A percentile compares a stretch with the other conserved stretches of the same genome.
Conservation (phyloP, 2,113 vertebrate species). For the Brachyistius frenatus region DNA sequence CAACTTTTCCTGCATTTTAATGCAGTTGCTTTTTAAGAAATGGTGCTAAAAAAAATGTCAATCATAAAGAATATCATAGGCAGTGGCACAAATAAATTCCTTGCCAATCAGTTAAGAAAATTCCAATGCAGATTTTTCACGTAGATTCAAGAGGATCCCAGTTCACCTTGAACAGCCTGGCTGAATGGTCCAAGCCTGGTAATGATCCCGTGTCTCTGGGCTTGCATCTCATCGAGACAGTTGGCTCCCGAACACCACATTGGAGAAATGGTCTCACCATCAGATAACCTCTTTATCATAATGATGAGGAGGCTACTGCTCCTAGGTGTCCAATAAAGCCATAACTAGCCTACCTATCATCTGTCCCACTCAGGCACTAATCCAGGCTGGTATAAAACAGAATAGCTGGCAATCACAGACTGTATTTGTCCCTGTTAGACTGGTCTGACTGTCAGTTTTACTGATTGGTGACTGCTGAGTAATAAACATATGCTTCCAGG, state of each 20-base stretch:
- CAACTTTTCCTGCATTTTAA: no score
- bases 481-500: neutral
- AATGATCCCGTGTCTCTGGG: conserved; percentile 38
- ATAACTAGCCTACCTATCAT: conserved; percentile 65
- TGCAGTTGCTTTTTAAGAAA: conserved; percentile 23
- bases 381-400: conserved; percentile 28
- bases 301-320: conserved; percentile 70
- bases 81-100: conserved; percentile 11
- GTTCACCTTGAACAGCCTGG: conserved; percentile 44
- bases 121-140: conserved; percentile 19
- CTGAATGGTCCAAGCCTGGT: conserved; percentile 2
- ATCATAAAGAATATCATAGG: neutral
- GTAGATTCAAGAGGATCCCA: conserved; percentile 9
- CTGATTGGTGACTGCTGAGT: neutral
- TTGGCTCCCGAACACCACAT: conserved; percentile 24
- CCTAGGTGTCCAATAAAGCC: conserved; percentile 73
- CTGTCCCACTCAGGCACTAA: conserved; percentile 62
- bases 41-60: conserved; percentile 4
- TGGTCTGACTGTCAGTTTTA: neutral
- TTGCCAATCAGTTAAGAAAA: conserved; percentile 12
- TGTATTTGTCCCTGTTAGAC: neutral
- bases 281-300: conserved; percentile 74
- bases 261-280: conserved; percentile 61
- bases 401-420: conserved; percentile 15
- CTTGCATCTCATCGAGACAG: conserved; percentile 20